Evolutionary conservation across 2,113 vertebrate species (phyloP), one percentile per base, ranked within the genome.

Genomic region (Phalacrocorax aristotelis): DNA sequence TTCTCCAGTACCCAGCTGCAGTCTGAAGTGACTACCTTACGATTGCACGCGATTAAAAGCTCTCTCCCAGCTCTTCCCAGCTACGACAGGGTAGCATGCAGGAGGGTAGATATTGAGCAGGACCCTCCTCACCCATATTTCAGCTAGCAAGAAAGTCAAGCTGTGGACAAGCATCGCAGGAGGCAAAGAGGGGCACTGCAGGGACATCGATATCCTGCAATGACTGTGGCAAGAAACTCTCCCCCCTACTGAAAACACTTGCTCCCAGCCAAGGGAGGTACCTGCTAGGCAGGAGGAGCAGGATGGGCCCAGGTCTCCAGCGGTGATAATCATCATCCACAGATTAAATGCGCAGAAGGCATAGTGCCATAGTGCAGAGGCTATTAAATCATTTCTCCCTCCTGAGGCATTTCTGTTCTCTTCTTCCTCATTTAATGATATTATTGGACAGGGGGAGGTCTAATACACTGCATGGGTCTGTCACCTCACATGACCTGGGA

Each of bases 391-490:
- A 70, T 14, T 78, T 80, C 54, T 61, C 40, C 23, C 58, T 85
- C 75, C 66, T 55, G 22, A 71, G 58, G 54, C 66, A 54, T 11
- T 62, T 86, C 12, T 58, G 60, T n/a, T 74, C 40, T 54, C 27
- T 32, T 88, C 71, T 80, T 70, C 62, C 83, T 78, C 17, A 1
- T 87, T 57, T 58, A 74, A 27, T 38, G n/a, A 10, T 55, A 40
- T 60, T 46, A 65, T 14, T 75, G 46, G 54, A 58, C 6, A 29
- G 30, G 6, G 27, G 57, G 17, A 87, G 40, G 52, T 72, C 69
- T 84, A 61, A 85, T 25, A 46, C 34, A 36, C 69, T 83, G 64
- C 9, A 3, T 0, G 3, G 54, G 27, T 76, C 71, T 0, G 0
- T 54, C 36, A 88, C 66, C 95, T 95, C 19, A 1, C 27, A 40